Base-by-base conservation (phyloP, 1,140 invertebrate genomes). In the Latrodectus geometricus region DNA sequence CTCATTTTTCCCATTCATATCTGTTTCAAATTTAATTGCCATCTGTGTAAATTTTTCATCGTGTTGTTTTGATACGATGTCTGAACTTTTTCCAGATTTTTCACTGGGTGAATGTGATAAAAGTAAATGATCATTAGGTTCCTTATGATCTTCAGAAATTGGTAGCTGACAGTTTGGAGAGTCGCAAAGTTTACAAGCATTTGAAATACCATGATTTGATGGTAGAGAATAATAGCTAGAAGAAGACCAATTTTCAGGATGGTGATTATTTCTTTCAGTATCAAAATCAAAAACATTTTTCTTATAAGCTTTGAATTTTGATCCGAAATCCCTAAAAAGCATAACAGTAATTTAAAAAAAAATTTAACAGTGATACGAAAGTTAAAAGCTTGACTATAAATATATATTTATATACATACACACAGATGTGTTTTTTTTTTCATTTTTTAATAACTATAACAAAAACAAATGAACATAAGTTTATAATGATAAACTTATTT, bases 151-250 rank as follows among this genome's bases (percentile, higher is more conserved):
- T 52, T 74, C 68, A 72, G 69, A 50, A 49, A 72, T 35, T 17
- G 79, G 79, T 49, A 81, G 49, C 1, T 17, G 21, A 23, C 66
- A 81, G 20, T 7, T 52, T 35, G 77, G 81, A 49, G 81, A 75
- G 23, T 74, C 72, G 5, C 70, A 74, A 61, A 75, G 50, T 14
- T 49, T 61, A 49, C 52, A 77, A 50, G 69, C 15, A 15, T 52
- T 77, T 20, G 73, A 56, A 65, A 69, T 9, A 35, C 76, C 83
- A 48, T 56, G 68, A 12, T 78, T 77, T 17, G 83, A 78, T n/a
- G 83, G 83, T 8, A 86, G 20, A 72, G 83, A 86, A 9, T 12
- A 23, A 72, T 86, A 86, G 54, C 83, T 86, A 49, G 83, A 78
- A 23, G 83, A 77, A 20, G 83, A 86, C 74, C 74, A 86, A 14